Evolutionary conservation across 1,140 invertebrate genomes (phyloP).

Genomic region (Pseudoatta argentina): DNA sequence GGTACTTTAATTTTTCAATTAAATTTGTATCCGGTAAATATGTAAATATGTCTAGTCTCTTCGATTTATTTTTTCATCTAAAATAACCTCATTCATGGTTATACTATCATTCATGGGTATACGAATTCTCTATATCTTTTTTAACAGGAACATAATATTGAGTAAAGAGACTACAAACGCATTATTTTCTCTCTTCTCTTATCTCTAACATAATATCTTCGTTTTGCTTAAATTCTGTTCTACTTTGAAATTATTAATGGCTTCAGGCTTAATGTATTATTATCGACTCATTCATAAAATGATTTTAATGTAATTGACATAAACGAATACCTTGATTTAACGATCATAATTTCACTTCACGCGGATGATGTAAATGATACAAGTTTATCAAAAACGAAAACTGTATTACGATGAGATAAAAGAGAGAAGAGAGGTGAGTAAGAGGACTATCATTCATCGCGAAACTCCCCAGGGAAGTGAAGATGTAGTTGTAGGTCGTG

Average conservation of each 20-base stretch:
- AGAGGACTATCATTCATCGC: conserved; percentile 77
- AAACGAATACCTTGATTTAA: not conserved
- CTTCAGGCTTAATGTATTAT: not conserved
- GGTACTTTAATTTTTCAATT: too few relatives aligned
- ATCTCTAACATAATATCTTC: not conserved
- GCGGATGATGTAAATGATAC: conserved; percentile 56
- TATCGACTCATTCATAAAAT: not conserved
- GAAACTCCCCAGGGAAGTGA: conserved; percentile 62
- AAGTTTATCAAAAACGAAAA: not conserved
- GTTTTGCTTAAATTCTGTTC: not conserved
- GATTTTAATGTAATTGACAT: conserved; percentile 16
- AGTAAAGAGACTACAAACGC: not conserved
- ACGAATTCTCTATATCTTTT: too few relatives aligned
- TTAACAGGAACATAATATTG: not conserved
- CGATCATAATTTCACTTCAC: not conserved
- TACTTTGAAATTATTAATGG: not conserved
- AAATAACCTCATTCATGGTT: too few relatives aligned
- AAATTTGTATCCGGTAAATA: too few relatives aligned
- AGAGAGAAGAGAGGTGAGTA: conserved; percentile 53
- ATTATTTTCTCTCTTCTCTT: not conserved
- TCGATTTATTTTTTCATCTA: too few relatives aligned
- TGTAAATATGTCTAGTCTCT: too few relatives aligned
- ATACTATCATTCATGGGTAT: too few relatives aligned
- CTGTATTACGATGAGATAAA: conserved; percentile 50
- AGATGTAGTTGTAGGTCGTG: conserved; percentile 63